Evolutionary conservation across 2,888 invertebrate genomes (phyloP).

Genomic region (Merodon equestris): DNA sequence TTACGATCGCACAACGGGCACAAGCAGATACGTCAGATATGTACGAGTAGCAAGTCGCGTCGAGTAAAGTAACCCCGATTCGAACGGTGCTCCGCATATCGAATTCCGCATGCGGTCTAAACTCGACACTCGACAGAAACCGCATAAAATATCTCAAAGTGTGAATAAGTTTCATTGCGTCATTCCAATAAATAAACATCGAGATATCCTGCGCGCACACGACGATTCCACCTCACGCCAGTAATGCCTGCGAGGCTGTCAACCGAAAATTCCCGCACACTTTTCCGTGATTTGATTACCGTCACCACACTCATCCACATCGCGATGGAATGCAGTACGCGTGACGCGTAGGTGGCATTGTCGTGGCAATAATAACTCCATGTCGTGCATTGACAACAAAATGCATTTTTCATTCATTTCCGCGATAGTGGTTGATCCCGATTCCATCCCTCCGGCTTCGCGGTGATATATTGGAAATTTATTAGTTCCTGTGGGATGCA

Average conservation of each 20-base stretch:
- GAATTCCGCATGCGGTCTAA: neutral
- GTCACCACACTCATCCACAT: no score
- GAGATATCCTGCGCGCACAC: constrained; percentile 23
- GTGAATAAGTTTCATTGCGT: constrained; percentile 24
- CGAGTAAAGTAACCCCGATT: no score
- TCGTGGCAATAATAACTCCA: constrained; percentile 37
- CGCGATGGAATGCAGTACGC: no score
- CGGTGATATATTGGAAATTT: constrained; percentile 62
- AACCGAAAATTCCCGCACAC: constrained; percentile 44
- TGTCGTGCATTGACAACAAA: constrained; percentile 47
- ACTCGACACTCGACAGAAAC: no score
- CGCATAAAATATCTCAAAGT: constrained; percentile 1
- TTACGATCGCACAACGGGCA: constrained; percentile 52
- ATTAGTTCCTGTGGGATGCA: constrained; percentile 55
- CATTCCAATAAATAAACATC: constrained; percentile 50
- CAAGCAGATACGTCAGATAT: constrained; percentile 1
- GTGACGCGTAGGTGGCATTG: constrained; percentile 1
- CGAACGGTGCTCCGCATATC: neutral
- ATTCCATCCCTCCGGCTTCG: constrained; percentile 7
- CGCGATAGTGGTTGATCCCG: constrained; percentile 1
- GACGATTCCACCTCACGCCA: no score
- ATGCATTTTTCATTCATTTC: constrained; percentile 37
- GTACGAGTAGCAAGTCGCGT: constrained; percentile 1
- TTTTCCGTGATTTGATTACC: constrained; percentile 1
- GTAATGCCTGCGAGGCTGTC: constrained; percentile 35